A percentile compares a stretch with the other conserved stretches of the same genome.
Conservation (phyloP, 1,140 invertebrate species). For the Pachypeltis micranthus region DNA sequence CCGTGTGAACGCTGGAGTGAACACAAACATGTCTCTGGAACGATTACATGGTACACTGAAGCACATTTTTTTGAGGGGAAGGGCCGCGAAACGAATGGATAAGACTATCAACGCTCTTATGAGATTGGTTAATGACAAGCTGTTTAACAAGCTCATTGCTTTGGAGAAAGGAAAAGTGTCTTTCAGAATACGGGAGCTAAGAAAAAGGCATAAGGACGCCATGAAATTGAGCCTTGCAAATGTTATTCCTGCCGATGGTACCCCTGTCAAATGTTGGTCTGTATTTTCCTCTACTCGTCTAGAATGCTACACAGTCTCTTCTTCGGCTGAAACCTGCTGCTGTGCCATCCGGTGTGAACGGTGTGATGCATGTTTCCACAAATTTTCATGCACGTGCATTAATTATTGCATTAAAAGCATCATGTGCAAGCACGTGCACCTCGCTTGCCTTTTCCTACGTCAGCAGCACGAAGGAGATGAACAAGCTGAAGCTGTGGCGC, state of each 20-base stretch:
- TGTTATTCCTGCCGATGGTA: neutral
- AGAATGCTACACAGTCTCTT: neutral
- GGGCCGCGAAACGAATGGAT: neutral
- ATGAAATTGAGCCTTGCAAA: neutral
- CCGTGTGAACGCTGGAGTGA: neutral
- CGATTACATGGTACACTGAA: neutral
- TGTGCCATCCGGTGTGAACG: neutral
- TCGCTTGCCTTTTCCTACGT: neutral
- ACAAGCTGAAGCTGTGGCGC: too few species aligned
- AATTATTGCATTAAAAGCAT: neutral
- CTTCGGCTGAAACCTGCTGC: neutral
- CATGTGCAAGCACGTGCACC: slow-evolving; percentile 16
- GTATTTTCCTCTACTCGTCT: neutral
- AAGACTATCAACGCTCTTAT: neutral
- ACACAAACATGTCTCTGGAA: neutral
- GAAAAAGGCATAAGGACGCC: neutral
- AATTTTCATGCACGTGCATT: neutral
- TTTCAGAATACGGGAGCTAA: neutral
- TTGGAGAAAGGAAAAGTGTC: neutral
- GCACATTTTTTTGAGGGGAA: neutral
- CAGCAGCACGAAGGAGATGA: neutral
- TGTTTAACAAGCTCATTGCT: neutral
- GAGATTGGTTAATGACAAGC: neutral
- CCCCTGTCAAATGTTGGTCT: too few species aligned
- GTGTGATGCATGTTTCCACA: slow-evolving; percentile 9